Base-by-base conservation (phyloP, 1,140 invertebrate species). In the Scaptodrosophila lebanonensis region DNA sequence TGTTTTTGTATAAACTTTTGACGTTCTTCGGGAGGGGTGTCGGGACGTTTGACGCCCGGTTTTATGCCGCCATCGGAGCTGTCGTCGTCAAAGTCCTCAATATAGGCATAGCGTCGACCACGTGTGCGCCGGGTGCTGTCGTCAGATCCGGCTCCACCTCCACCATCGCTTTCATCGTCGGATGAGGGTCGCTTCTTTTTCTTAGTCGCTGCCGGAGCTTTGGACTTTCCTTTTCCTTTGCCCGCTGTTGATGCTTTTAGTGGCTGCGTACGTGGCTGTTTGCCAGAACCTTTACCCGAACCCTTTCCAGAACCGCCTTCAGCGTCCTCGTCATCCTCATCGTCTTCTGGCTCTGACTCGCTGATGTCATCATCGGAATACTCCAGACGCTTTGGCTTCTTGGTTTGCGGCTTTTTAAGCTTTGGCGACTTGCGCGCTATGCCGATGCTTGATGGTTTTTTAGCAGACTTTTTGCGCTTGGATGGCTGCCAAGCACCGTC, bases 81-180 rank as follows among this genome's bases (percentile, higher is more conserved):
- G 42, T 85, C 83, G 29, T 85, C 84, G 9, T 87, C 85, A 48
- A 85, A 86, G 30, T 86, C 72, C 6, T 93, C 92, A 27, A 92
- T 88, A 73, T 93, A 94, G 66, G 92, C 93, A 33, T 93, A 92
- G 70, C 92, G 92, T 18, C 91, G 89, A 1, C 92, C 92, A 38
- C 93, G 88, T 1, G 92, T 93, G 12, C 87, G 88, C 16, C 88
- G 88, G 2, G 90, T 91, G 11, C 92, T 91, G 16, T 85, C 83
- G 39, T 73, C 79, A 15, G 88, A 90, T 3, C 89, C 89, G 18
- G 90, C 90, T 25, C 59, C 43, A 11, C 77, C 43, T 16, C 59
- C 33, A 16, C 77, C 32, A 6, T 68, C 66, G 6, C n/a, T 60
- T 4, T 47, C 16, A 3, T 85, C 84, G 3, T 87, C 85, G 2